Evolutionary conservation across 2,888 invertebrate species (phyloP), one percentile per base, ranked within the genome.

Genomic region (Serrognathus titanus): DNA sequence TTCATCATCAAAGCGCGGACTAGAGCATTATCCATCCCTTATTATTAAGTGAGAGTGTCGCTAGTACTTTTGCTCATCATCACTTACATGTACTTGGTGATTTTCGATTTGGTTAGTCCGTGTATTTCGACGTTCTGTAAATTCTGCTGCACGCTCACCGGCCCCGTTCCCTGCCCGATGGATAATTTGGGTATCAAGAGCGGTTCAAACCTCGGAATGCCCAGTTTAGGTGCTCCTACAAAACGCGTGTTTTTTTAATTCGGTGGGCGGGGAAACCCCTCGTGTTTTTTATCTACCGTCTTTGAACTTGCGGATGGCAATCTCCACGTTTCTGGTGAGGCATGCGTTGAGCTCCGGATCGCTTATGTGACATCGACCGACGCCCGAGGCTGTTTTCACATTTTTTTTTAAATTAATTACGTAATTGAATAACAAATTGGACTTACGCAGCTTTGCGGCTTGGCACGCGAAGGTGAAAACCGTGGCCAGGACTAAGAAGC

Each of bases 101-200:
- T 72, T 39, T 76, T 75, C 2, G 83, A 80, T 55, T 79, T 77
- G 0, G 87, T 85, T n/a, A 87, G 78, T 2, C 88, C 86, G 54
- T 82, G 74, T n/a, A 89, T 75, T 64, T 83, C 81, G 58, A 88
- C 81, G 71, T 88, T 84, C 66, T 79, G 81, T 72, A 87, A 87
- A 68, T 83, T 81, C 75, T 89, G 90, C 10, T 81, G 78, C 48
- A 89, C 80, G 65, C 81, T 81, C 8, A 89, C 87, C 0, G 89
- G 84, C 13, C 81, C 79, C 0, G 79, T 78, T 36, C 85, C 85
- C 12, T 71, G 74, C 2, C 78, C 79, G 38, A 81, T 79, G 10
- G 67, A 64, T 45, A 80, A 62, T 31, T 69, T 71, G 2, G 76
- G 71, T 11, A 80, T 71, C 10, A 68, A 62, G 10, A 81, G 56